phyloP scores from a whole-genome alignment of 2,888 invertebrate species.

The Mesodorylaimus sp. region DNA sequence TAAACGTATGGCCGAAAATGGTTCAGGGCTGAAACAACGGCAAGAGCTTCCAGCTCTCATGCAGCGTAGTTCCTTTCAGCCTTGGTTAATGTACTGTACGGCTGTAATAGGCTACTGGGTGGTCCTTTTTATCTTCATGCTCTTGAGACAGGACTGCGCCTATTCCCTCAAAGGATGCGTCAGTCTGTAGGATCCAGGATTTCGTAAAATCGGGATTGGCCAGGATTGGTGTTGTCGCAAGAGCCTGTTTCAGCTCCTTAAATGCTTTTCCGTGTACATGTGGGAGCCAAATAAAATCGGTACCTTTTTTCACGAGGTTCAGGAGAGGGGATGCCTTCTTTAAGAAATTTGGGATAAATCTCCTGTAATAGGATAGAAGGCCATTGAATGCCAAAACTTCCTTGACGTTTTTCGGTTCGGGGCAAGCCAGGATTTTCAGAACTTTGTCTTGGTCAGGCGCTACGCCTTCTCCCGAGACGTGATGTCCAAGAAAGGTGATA shows the following conservation, averaged over 20 bases:
- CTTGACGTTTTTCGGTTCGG: constrained; percentile 15
- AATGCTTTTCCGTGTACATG: constrained; percentile 10
- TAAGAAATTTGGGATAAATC: constrained; percentile 13
- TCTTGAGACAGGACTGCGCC: constrained; percentile 19
- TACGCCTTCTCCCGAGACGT: constrained; percentile 20
- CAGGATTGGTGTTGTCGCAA: constrained; percentile 13
- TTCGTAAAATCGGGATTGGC: constrained; percentile 16
- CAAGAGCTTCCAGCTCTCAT: constrained; percentile 30
- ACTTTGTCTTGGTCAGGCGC: constrained; percentile 19
- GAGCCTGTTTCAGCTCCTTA: constrained; percentile 3
- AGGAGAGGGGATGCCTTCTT: constrained; percentile 7
- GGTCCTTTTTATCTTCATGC: constrained; percentile 7
- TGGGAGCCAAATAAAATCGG: constrained; percentile 13
- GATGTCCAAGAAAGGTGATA: constrained; percentile 25
- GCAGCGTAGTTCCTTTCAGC: constrained; percentile 31
- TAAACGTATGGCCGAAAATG: constrained; percentile 33
- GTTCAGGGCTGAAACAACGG: constrained; percentile 25
- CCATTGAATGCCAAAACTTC: constrained; percentile 19
- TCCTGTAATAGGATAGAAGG: constrained; percentile 23
- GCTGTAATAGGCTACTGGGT: constrained; percentile 16
- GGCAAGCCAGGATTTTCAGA: constrained; percentile 15
- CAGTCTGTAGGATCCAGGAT: constrained; percentile 18
- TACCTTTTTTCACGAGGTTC: constrained; percentile 3
- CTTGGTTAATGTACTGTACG: constrained; percentile 10
- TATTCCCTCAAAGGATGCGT: constrained; percentile 20